A percentile compares a stretch with the other conserved stretches of the same genome.
Evolutionary conservation across 2,888 invertebrate species (phyloP).

Genomic region (Parelbella ahira): DNA sequence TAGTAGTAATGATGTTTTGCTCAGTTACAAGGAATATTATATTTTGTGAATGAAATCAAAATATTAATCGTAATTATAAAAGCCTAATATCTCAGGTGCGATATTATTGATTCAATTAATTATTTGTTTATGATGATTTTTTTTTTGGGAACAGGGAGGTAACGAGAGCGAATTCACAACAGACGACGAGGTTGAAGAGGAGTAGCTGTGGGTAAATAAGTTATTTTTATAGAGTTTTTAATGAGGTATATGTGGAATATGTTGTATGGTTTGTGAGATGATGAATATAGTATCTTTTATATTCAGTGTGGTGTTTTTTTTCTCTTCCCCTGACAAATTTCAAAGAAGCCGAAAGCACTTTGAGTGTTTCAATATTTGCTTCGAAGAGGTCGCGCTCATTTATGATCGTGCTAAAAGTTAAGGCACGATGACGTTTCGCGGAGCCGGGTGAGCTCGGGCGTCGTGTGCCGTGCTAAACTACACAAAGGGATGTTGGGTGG

Average conservation of each 20-base stretch:
- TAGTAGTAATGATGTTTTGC: too few relatives aligned
- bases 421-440: conserved; percentile 17
- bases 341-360: conserved; percentile 11
- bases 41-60: too few relatives aligned
- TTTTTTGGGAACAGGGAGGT: conserved; percentile 58
- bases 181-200: conserved; percentile 83
- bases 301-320: conserved; percentile 46
- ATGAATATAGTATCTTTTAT: conserved; percentile 74
- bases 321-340: conserved; percentile 18
- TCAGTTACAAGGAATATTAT: too few relatives aligned
- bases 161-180: conserved; percentile 84
- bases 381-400: conserved; percentile 11
- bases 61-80: too few relatives aligned
- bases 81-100: too few relatives aligned
- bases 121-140: neutral
- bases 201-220: conserved; percentile 60
- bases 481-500: conserved; percentile 46
- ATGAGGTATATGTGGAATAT: conserved; percentile 53
- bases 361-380: conserved; percentile 13
- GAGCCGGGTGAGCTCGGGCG: conserved; percentile 1
- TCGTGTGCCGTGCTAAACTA: conserved; percentile 31
- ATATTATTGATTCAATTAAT: neutral
- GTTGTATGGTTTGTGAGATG: conserved; percentile 62
- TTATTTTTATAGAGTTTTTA: conserved; percentile 79
- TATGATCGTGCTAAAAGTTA: conserved; percentile 21